Base-by-base conservation (phyloP, 2,113 vertebrate species). In the Salvelinus alpinus region DNA sequence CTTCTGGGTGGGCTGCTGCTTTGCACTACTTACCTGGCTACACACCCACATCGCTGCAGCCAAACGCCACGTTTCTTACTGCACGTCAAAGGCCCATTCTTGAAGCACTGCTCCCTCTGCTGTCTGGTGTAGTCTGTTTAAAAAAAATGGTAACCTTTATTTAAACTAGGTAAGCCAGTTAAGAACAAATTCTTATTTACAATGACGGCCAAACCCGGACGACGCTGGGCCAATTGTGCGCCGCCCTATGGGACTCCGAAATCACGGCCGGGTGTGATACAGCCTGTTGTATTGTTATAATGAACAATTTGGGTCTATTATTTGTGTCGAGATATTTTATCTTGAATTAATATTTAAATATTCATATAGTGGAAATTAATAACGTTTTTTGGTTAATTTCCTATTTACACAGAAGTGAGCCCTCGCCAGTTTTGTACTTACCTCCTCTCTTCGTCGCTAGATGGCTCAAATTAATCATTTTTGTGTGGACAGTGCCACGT, bases 391-490 rank as follows among this genome's bases (percentile, higher is more conserved):
- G 24, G 9, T 64, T 22, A 1, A 64, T 64, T 16, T 64, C 8
- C 60, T 22, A 22, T 25, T 24, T 22, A 24, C 20, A n/a, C 20
- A 22, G 13, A 64, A 44, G 38, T 64, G 60, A 64, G 5, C 60
- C 1, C 60, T 54, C 51, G 1, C 4, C 51, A 14, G 51, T 54
- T 16, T 54, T 54, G 14, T 54, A 18, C 3, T 5, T 54, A 18
- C 1, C 16, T 34, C 66, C 31, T 38, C 66, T 68, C 18, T 14
- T 34, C 27, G 20, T 27, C 88, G 13, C 81, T 80, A 86, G 86
- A 34, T 64, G 82, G 85, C 81, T 66, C 14, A 5, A 54, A 66
- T 0, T 25, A 59, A 60, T 47, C 1, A 7, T 12, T 4, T 66
- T 18, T 66, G 24, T 16, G 6, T 31, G 11, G 18, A 18, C 38